phyloP scores from a whole-genome alignment of 2,888 invertebrate species.

The Erpobdella octoculata region DNA sequence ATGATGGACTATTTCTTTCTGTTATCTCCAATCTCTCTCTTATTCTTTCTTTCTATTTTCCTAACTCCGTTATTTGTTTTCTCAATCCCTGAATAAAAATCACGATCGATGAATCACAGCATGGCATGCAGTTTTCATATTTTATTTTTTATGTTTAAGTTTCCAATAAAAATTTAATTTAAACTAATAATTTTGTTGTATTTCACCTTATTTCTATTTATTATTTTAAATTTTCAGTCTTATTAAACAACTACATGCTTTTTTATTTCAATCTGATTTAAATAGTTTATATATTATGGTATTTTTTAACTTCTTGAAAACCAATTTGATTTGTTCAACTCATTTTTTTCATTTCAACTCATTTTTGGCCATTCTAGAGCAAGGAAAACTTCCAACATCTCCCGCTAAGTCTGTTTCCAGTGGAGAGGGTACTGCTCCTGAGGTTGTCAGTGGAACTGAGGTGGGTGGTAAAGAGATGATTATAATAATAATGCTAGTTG shows the following conservation, averaged over 20 bases:
- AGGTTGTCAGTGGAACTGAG: slow-evolving; percentile 38
- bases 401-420: slow-evolving; percentile 39
- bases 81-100: no score
- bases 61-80: no score
- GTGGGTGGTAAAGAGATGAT: slow-evolving; percentile 1
- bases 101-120: no score
- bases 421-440: slow-evolving; percentile 40
- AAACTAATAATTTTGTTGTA: no score
- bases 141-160: no score
- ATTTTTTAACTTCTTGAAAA: background rate
- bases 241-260: no score
- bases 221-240: no score
- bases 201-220: no score
- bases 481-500: no score
- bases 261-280: no score
- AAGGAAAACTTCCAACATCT: slow-evolving; percentile 30
- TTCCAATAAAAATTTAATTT: no score
- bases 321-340: background rate
- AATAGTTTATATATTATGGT: background rate
- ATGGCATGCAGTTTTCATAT: no score
- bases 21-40: background rate
- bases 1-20: background rate
- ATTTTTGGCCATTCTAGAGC: background rate
- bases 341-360: background rate
- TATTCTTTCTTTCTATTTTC: background rate